Evolutionary conservation across 1,140 invertebrate species (phyloP).

Genomic region (Saccostrea cuccullata): DNA sequence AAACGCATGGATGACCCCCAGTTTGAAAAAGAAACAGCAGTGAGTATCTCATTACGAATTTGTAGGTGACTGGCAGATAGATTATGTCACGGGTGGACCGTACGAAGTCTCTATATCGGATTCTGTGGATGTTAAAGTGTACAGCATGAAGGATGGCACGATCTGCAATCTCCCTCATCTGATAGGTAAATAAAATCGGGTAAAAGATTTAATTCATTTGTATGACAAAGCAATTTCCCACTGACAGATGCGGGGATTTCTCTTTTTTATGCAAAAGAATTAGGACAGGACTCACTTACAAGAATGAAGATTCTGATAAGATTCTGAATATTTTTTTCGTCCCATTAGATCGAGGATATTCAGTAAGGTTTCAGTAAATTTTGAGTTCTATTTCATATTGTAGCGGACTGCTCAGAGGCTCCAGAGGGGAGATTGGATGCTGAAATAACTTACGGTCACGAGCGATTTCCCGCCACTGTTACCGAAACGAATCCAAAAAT

Average conservation of each 20-base stretch:
- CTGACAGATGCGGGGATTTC: too few relatives aligned
- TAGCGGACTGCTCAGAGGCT: slow-evolving; percentile 73
- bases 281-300: too few relatives aligned
- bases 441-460: slow-evolving; percentile 88
- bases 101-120: slow-evolving; percentile 75
- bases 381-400: background rate
- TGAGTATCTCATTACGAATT: background rate
- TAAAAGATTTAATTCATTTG: too few relatives aligned
- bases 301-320: too few relatives aligned
- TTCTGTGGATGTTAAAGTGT: slow-evolving; percentile 72
- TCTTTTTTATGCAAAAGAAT: too few relatives aligned
- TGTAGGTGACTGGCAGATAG: slow-evolving; percentile 93
- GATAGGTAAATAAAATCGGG: slow-evolving; percentile 61
- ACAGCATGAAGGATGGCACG: slow-evolving; percentile 74
- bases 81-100: slow-evolving; percentile 92
- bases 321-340: too few relatives aligned
- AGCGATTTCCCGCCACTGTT: slow-evolving; percentile 89
- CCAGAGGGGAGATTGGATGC: slow-evolving; percentile 79
- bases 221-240: too few relatives aligned
- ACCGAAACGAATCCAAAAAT: slow-evolving; percentile 88
- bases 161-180: slow-evolving; percentile 75
- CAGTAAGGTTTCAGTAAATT: too few relatives aligned
- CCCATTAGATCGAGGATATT: too few relatives aligned
- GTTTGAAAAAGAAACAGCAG: background rate
- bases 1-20: background rate